These are phyloP conservation scores for Datnioides undecimradiatus DNA, from an alignment of 2,113 vertebrate species.

Conservation along the genomic window DNA sequence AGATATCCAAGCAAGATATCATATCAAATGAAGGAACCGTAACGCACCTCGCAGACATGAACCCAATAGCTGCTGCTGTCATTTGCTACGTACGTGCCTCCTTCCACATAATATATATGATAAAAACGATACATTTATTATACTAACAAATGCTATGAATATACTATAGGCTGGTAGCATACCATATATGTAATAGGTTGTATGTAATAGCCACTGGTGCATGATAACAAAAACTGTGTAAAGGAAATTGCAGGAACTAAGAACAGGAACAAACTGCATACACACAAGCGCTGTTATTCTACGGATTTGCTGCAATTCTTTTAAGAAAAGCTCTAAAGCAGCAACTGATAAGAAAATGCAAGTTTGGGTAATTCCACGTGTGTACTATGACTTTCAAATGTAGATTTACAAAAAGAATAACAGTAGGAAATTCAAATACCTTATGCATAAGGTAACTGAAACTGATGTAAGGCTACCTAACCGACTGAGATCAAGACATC, in stretches of 20 bases:
- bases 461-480: neutral
- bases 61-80: conserved; percentile 20
- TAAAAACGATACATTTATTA: conserved; percentile 63
- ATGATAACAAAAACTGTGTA: conserved; percentile 33
- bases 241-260: conserved; percentile 37
- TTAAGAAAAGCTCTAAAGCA: neutral
- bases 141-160: conserved; percentile 53
- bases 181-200: conserved; percentile 35
- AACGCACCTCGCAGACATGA: conserved; percentile 37
- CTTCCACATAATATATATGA: conserved; percentile 56
- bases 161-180: conserved; percentile 11
- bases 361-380: neutral
- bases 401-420: neutral
- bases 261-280: conserved; percentile 17
- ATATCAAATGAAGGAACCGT: conserved; percentile 55
- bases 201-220: conserved; percentile 33
- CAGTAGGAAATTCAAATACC: conserved; percentile 1
- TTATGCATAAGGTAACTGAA: neutral
- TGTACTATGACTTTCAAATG: neutral
- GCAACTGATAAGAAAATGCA: neutral
- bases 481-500: neutral
- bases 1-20: too few species aligned
- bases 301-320: neutral
- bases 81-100: conserved; percentile 53
- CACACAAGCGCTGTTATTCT: neutral